phyloP scores from a whole-genome alignment of 2,797 vertebrate species.

The Scomberomorus guttatus region DNA sequence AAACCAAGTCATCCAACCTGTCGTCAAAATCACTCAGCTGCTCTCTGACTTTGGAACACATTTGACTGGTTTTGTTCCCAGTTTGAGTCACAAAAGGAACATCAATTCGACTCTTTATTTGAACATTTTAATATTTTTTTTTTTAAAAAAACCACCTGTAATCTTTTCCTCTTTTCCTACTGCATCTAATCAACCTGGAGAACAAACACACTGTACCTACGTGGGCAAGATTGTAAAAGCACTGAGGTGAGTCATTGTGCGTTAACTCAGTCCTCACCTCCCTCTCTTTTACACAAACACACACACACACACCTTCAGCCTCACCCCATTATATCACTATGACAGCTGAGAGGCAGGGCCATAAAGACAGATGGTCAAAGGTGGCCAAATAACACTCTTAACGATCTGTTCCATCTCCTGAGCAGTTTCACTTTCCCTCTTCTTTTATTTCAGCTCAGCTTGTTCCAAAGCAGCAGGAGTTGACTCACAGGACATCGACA shows the following conservation, averaged over 20 bases:
- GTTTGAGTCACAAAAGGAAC: slow-evolving; percentile 31
- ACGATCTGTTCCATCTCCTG: slow-evolving; percentile 39
- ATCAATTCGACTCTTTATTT: slow-evolving; percentile 30
- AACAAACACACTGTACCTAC: slow-evolving; percentile 64
- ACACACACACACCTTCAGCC: slow-evolving; percentile 42
- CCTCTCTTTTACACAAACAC: slow-evolving; percentile 25
- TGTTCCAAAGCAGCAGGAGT: neutral
- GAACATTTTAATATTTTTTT: slow-evolving; percentile 41
- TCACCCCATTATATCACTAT: slow-evolving; percentile 63
- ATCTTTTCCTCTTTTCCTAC: slow-evolving; percentile 38
- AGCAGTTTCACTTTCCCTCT: slow-evolving; percentile 46
- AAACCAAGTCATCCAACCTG: slow-evolving; percentile 42
- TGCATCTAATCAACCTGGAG: slow-evolving; percentile 55
- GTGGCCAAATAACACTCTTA: slow-evolving; percentile 48
- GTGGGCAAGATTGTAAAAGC: slow-evolving; percentile 56
- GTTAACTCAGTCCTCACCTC: slow-evolving; percentile 47
- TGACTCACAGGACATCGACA: slow-evolving; percentile 8
- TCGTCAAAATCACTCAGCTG: slow-evolving; percentile 35
- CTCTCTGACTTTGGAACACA: slow-evolving; percentile 35
- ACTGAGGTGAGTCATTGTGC: slow-evolving; percentile 60
- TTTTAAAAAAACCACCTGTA: slow-evolving; percentile 24
- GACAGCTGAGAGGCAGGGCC: slow-evolving; percentile 52
- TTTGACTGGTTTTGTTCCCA: slow-evolving; percentile 40
- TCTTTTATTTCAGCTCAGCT: slow-evolving; percentile 23
- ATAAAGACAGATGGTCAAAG: slow-evolving; percentile 68